Conservation (phyloP, 2,797 vertebrate species). For the Aplochiton taeniatus region DNA sequence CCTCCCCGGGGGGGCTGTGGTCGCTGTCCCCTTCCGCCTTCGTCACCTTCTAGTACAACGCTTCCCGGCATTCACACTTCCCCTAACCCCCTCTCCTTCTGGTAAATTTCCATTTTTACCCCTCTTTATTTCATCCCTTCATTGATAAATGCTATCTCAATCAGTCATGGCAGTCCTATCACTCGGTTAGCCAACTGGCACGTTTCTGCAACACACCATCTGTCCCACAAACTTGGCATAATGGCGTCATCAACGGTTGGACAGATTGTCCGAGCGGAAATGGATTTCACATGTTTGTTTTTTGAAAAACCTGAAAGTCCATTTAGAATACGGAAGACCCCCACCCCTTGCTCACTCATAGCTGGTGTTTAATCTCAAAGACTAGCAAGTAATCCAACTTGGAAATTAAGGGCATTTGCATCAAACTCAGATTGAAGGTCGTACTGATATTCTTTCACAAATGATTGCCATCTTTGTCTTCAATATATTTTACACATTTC, state of each 20-base stretch:
- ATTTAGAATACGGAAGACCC: constrained; percentile 5
- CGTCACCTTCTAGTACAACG: constrained; percentile 8
- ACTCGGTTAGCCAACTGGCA: neutral
- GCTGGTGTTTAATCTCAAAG: neutral
- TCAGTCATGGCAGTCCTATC: constrained; percentile 6
- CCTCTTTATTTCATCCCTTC: neutral
- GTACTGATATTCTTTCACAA: no score
- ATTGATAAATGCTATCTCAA: neutral
- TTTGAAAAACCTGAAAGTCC: constrained; percentile 9
- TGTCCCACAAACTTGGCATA: neutral
- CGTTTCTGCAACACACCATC: neutral
- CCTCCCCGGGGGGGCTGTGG: neutral
- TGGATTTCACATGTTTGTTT: constrained; percentile 2
- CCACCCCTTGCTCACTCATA: neutral
- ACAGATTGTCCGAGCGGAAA: constrained; percentile 30
- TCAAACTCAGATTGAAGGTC: no score
- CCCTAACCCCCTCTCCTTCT: constrained; percentile 59
- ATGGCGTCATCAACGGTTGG: constrained; percentile 6
- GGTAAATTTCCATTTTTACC: constrained; percentile 46
- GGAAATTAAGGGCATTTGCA: no score
- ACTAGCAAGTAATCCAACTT: no score
- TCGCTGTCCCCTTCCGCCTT: constrained; percentile 13
- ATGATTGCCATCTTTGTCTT: no score
- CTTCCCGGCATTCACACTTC: constrained; percentile 20
- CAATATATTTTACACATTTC: no score